Conservation (phyloP, 2,888 invertebrate genomes). For the Chesias legatella region DNA sequence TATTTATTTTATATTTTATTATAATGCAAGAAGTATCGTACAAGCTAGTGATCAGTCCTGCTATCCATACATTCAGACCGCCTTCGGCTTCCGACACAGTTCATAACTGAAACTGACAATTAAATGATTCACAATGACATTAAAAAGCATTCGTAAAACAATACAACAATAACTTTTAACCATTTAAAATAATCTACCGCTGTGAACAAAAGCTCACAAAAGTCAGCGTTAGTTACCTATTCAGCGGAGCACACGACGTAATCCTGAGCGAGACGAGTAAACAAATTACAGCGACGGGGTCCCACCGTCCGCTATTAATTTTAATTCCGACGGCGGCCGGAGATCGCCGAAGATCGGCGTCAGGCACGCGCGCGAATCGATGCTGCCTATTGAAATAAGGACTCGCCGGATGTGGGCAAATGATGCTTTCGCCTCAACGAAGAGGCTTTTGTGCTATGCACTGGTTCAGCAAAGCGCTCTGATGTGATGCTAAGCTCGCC, state of each 20-base stretch:
- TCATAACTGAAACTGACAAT: no score
- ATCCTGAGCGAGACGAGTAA: conserved; percentile 75
- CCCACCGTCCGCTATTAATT: conserved; percentile 73
- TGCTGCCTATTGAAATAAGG: conserved; percentile 16
- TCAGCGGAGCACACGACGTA: conserved; percentile 73
- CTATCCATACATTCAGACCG: no score
- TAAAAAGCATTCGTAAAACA: no score
- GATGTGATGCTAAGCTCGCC: no score
- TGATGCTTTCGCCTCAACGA: neutral
- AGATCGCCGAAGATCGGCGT: conserved; percentile 68
- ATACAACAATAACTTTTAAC: neutral
- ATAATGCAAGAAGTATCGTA: no score
- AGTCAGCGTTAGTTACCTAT: conserved; percentile 71
- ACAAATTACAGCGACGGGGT: conserved; percentile 71
- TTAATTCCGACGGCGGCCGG: conserved; percentile 71
- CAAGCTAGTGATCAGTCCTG: no score
- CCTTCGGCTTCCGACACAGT: no score
- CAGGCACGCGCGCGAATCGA: conserved; percentile 59
- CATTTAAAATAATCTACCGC: conserved; percentile 27
- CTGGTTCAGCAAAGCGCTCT: no score
- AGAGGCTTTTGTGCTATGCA: no score
- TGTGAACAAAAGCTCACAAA: conserved; percentile 38
- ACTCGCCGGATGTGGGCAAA: conserved; percentile 2
- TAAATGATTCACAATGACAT: no score
- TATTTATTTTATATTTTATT: no score